Base-by-base conservation (phyloP, 2,797 vertebrate genomes). In the Clarias platycephalus region DNA sequence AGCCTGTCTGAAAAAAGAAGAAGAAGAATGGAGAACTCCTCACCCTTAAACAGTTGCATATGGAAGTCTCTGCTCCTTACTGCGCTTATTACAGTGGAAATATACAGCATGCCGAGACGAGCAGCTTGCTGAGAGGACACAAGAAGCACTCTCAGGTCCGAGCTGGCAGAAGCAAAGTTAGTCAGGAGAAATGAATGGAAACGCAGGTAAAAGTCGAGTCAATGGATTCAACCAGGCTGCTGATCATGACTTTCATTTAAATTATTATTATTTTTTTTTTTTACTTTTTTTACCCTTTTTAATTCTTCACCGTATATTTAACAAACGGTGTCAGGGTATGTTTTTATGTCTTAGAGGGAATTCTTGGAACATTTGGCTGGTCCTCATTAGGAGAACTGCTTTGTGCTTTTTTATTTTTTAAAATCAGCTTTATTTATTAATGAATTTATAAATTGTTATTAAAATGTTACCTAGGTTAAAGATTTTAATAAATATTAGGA, bases 21-120 rank as follows among this genome's bases (percentile, higher is more conserved):
- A 68, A 24, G 28, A 24, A 81, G 72, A 40, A 83, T 53, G 66
- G 58, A 81, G 78, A 83, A 71, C 80, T 66, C 66, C 68, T 81
- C 57, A 62, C 88, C 86, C 89, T 91, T 90, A 91, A 92, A 91
- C 91, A 92, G 91, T 91, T 90, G 87, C 92, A 90, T 89, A 89
- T 89, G 90, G 84, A 85, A 88, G 80, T 90, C 88, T 91, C 82
- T 83, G 67, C 67, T 80, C 22, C 63, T 75, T 55, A 55, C 66
- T 62, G 60, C 28, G 67, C 70, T 71, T 85, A 70, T 87, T 75
- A 84, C 75, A 71, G 86, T 68, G 85, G 72, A 89, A 85, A 85
- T 85, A 75, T 67, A 80, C 76, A 9, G 74, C 83, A 78, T 44
- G 49, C 40, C 26, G 67, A 67, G 71, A 60, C 53, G 10, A 57